Evolutionary conservation across 2,888 invertebrate species (phyloP).

Genomic region (Xylota segnis): DNA sequence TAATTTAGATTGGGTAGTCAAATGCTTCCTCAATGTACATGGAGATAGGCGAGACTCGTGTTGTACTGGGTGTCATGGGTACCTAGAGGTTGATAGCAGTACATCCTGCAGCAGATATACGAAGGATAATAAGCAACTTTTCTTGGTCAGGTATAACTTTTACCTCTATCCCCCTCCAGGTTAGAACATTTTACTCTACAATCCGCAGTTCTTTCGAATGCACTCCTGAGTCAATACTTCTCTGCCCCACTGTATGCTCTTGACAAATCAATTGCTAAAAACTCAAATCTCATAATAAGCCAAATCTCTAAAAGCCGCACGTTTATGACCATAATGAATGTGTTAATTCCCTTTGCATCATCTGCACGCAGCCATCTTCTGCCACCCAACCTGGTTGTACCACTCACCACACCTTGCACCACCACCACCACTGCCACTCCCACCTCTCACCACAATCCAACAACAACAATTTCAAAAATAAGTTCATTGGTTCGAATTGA

Average conservation of each 20-base stretch:
- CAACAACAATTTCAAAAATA: slow-evolving; percentile 31
- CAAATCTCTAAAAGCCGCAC: slow-evolving; percentile 37
- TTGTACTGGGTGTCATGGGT: too few relatives aligned
- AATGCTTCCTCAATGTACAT: too few relatives aligned
- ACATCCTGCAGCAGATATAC: too few relatives aligned
- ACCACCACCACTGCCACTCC: slow-evolving; percentile 11
- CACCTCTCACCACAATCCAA: background rate
- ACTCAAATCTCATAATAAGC: slow-evolving; percentile 30
- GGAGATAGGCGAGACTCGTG: too few relatives aligned
- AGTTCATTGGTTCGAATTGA: slow-evolving; percentile 61
- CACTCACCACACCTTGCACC: slow-evolving; percentile 21
- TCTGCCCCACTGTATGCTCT: background rate
- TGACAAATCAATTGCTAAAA: slow-evolving; percentile 41
- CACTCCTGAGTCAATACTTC: background rate
- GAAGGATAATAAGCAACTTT: too few relatives aligned
- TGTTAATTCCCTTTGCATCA: slow-evolving; percentile 48
- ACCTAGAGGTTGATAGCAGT: too few relatives aligned
- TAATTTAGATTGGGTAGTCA: too few relatives aligned
- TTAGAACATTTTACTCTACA: too few relatives aligned
- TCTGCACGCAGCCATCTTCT: slow-evolving; percentile 34
- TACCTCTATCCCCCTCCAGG: too few relatives aligned
- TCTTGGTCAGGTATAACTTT: too few relatives aligned
- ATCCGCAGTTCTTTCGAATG: too few relatives aligned
- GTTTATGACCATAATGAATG: slow-evolving; percentile 47
- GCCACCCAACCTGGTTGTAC: slow-evolving; percentile 23